Conservation (phyloP, 2,888 invertebrate genomes). For the Neria commutata region DNA sequence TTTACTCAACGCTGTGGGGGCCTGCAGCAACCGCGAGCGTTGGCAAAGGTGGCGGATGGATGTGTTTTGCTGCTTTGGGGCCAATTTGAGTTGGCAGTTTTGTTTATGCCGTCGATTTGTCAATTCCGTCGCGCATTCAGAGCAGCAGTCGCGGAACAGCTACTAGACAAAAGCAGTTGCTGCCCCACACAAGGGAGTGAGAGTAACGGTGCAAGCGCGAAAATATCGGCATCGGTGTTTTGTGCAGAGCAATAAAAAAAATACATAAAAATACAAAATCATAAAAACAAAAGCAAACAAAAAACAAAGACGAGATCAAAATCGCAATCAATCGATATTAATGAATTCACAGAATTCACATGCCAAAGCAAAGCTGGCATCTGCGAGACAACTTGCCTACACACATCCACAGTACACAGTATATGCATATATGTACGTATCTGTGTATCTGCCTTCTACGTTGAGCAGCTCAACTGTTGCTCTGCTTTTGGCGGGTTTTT, state of each 20-base stretch:
- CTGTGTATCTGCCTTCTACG: slow-evolving; percentile 4
- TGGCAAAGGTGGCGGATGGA: slow-evolving; percentile 45
- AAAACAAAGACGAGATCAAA: slow-evolving; percentile 39
- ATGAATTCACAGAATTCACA: too few relatives aligned
- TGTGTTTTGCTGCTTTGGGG: slow-evolving; percentile 59
- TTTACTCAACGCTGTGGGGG: slow-evolving; percentile 41
- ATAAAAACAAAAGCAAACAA: slow-evolving; percentile 18
- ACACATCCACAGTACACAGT: background rate
- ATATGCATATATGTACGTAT: slow-evolving; percentile 3
- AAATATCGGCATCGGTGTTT: too few relatives aligned
- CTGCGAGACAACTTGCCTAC: slow-evolving; percentile 24
- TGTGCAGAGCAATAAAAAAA: too few relatives aligned
- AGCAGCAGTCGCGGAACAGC: slow-evolving; percentile 26
- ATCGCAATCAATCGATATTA: slow-evolving; percentile 16
- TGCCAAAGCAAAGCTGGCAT: background rate
- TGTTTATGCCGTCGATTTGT: slow-evolving; percentile 58
- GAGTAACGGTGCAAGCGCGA: slow-evolving; percentile 22
- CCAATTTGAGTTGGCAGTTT: slow-evolving; percentile 60
- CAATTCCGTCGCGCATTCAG: slow-evolving; percentile 42
- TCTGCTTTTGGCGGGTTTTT: slow-evolving; percentile 21
- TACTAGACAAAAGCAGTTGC: slow-evolving; percentile 20
- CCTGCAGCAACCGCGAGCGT: too few relatives aligned
- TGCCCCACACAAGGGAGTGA: slow-evolving; percentile 26
- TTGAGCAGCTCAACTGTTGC: slow-evolving; percentile 36
- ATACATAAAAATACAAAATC: background rate